Base-by-base conservation (phyloP, 1,140 invertebrate genomes). In the Drosophila lini region DNA sequence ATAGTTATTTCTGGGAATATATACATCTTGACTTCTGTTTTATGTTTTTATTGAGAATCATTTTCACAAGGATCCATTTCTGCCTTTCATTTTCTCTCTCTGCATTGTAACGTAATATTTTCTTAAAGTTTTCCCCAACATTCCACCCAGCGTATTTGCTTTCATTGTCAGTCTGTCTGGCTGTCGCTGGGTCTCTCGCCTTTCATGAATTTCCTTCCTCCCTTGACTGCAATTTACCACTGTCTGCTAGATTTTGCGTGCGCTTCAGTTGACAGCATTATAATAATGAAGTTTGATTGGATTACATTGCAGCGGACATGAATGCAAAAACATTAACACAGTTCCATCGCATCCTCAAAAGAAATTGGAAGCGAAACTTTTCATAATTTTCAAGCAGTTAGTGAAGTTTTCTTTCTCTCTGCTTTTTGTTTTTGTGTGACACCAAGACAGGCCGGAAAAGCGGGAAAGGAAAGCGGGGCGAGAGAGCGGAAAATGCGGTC, bases 201-300 rank as follows among this genome's bases (percentile, higher is more conserved):
- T 53, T 53, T 53, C 50, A 53, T 53, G 50, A 36, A 53, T 53
- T n/a, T 42, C 25, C 25, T 22, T 13, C 45, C 38, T 19, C 28
- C 11, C 47, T 36, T 22, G 38, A 41, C 10, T 42, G 52, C 38
- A 25, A 36, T 36, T 32, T 48, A 47, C 25, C 38, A 25, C 11
- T 53, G 56, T 38, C 41, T 65, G 61, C 59, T 61, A 83, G 74
- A 78, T 78, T 78, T 86, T 82, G 83, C 84, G 56, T 86, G 45
- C 73, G 83, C 71, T 71, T 89, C 80, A 86, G 83, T 80, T 86
- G 83, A 88, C 56, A 71, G 84, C 83, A 89, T 86, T 86, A 86
- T 86, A 89, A 86, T 86, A 83, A 86, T 86, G 84, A 78, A 86
- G 83, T 86, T 86, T 86, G 83, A 86, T 86, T 86, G 83, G 83